A percentile compares a stretch with the other conserved stretches of the same genome.
Conservation (phyloP, 2,888 invertebrate genomes). For the Carpatolechia fugitivella region DNA sequence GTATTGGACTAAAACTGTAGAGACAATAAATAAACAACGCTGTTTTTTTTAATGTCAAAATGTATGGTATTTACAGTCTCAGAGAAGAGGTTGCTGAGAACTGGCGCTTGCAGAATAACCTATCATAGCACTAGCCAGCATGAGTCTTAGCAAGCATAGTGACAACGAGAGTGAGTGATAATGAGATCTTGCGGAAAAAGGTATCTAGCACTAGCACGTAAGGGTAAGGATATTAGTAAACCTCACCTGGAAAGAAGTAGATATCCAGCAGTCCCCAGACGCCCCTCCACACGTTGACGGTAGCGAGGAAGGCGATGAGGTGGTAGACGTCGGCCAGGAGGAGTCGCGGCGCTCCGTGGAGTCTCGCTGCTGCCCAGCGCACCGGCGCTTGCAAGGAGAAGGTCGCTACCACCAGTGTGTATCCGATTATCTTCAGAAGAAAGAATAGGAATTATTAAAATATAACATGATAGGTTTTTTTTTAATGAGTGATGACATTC, state of each 20-base stretch:
- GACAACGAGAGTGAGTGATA: too few relatives aligned
- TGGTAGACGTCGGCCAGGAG: conserved; percentile 88
- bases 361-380: conserved; percentile 83
- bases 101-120: too few relatives aligned
- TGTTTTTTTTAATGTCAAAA: neutral
- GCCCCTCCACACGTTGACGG: conserved; percentile 93
- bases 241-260: conserved; percentile 88
- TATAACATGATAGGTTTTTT: too few relatives aligned
- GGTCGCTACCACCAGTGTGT: conserved; percentile 84
- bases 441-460: neutral
- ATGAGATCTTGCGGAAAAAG: neutral
- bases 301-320: conserved; percentile 87
- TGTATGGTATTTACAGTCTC: neutral
- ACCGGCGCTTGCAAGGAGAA: conserved; percentile 87
- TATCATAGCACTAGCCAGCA: too few relatives aligned
- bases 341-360: conserved; percentile 83
- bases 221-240: neutral
- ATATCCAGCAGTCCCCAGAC: conserved; percentile 90
- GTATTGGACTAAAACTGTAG: too few relatives aligned
- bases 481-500: too few relatives aligned
- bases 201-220: too few relatives aligned
- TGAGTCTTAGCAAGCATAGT: too few relatives aligned
- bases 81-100: too few relatives aligned
- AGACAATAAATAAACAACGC: too few relatives aligned
- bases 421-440: conserved; percentile 83